Evolutionary conservation across 1,140 invertebrate species (phyloP), one percentile per base, ranked within the genome.

Genomic region (Drosophila baimaii): DNA sequence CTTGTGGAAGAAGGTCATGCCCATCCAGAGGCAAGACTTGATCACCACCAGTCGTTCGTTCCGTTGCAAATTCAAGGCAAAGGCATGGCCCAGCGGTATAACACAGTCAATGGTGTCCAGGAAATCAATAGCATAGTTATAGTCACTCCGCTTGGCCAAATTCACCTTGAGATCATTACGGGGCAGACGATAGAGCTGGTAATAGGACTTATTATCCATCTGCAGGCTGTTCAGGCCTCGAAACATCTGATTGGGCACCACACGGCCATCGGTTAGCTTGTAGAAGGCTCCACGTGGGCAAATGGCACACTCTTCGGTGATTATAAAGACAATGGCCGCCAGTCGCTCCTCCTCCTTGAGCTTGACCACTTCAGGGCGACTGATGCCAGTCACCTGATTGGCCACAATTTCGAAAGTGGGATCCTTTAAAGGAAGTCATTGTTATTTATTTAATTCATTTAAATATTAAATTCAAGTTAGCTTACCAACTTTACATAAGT

Each of bases 341-440:
- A 97, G 81, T n/a, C 96, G 93, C 70, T 95, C 94, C 89, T 97
- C 96, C 91, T 97, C 96, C 90, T 96, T 96, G 27, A 97, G 88
- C 62, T 94, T 92, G 57, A 92, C 84, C 51, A 92, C 90, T 21
- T 94, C 93, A 0, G 93, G 92, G 56, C 92, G 74, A 33, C 83
- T 89, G 21, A 93, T 91, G 37, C 92, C 92, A 10, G 93, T 71
- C 12, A 92, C 89, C 77, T 93, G 93, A 68, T 93, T 93, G 33
- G 88, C 17, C 88, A 93, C 49, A 81, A 91, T 56, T 91, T 85
- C 79, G 51, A 92, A 92, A 41, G 65, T 86, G 1, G 92, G 92
- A 62, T 92, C 91, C 86, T 92, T n/a, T n/a, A n/a, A n/a, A n/a
- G 5, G 0, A 52, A 33, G 47, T 5, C 17, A 21, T 17, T 13